Percentiles rank a stretch among this genome's conserved stretches.
phyloP scores from a whole-genome alignment of 2,888 invertebrate species.

The Capitulum mitella region DNA sequence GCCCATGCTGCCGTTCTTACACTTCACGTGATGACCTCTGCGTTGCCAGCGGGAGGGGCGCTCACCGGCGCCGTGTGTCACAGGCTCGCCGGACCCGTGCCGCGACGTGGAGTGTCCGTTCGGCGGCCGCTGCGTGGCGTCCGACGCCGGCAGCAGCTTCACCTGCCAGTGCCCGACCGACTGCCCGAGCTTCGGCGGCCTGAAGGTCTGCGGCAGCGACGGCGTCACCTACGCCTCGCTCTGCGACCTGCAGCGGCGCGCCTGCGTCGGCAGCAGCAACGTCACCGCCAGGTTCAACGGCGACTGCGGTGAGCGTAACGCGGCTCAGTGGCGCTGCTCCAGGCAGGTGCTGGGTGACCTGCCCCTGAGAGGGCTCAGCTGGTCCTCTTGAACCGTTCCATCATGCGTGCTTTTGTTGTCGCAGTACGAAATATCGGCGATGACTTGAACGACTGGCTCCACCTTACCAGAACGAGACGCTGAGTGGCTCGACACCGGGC shows the following conservation, averaged over 20 bases:
- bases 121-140: constrained; percentile 1
- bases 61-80: not conserved
- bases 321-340: too few species aligned
- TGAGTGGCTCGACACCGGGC: too few species aligned
- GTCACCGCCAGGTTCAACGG: constrained; percentile 29
- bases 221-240: constrained; percentile 32
- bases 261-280: constrained; percentile 30
- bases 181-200: constrained; percentile 27
- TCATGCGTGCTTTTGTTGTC: too few species aligned
- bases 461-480: too few species aligned
- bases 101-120: not conserved
- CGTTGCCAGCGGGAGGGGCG: too few species aligned
- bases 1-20: too few species aligned
- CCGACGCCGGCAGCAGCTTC: not conserved
- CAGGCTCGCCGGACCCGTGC: constrained; percentile 12
- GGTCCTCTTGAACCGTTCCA: too few species aligned
- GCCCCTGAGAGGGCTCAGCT: too few species aligned
- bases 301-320: constrained; percentile 33
- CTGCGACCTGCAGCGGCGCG: constrained; percentile 32
- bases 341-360: too few species aligned
- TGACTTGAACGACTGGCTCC: too few species aligned
- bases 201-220: constrained; percentile 32
- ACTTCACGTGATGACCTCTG: too few species aligned
- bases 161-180: constrained; percentile 29
- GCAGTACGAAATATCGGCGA: too few species aligned